Base-by-base conservation (phyloP, 1,140 invertebrate species). In the Pogonognathellus flavescens region DNA sequence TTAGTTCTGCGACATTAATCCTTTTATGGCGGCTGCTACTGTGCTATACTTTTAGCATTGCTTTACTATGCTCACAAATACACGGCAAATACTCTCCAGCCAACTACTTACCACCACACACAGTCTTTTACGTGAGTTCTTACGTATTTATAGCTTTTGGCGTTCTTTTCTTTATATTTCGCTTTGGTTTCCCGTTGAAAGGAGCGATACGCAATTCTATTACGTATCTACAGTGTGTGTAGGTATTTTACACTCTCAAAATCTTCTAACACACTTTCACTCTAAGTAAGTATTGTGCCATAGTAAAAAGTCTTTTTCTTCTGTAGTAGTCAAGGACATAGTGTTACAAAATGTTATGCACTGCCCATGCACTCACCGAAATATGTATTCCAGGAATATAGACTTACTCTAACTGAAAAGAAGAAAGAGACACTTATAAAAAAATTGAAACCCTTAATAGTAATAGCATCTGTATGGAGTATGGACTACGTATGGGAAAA, bases 1-100 rank as follows among this genome's bases (percentile, higher is more conserved):
- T 88, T 88, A 88, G 87, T 88, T 88, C 84, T 86, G 86, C 84
- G 84, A 88, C 87, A 88, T 88, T 88, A 88, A 88, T 85, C 82
- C 85, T 86, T 84, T 85, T 86, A 86, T 88, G 84, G 85, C 60
- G 41, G 31, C 70, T 81, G 52, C 31, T 41, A 6, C 31, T 41
- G 31, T 41, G 1, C 31, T 41, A 41, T 41, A 41, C 31, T 41
- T 6, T 41, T 41, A 41, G 6, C 31, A 41, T 41, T 41, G 31
- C 31, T n/a, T 57, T 57, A 57, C n/a, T 57, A n/a, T 57, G 10
- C 53, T 14, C 53, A 57, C 53, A n/a, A 14, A 57, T 57, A 57
- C 31, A 41, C 31, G 31, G 53, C n/a, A 57, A 57, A n/a, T 57
- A 57, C 11, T 57, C 53, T 57, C 2, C n/a, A n/a, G 11, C 11